Percentiles rank a stretch among this genome's conserved stretches.
These are phyloP conservation scores for Tupaia tana DNA, from an alignment of 2,113 vertebrate genomes.

Conservation along the genomic window DNA sequence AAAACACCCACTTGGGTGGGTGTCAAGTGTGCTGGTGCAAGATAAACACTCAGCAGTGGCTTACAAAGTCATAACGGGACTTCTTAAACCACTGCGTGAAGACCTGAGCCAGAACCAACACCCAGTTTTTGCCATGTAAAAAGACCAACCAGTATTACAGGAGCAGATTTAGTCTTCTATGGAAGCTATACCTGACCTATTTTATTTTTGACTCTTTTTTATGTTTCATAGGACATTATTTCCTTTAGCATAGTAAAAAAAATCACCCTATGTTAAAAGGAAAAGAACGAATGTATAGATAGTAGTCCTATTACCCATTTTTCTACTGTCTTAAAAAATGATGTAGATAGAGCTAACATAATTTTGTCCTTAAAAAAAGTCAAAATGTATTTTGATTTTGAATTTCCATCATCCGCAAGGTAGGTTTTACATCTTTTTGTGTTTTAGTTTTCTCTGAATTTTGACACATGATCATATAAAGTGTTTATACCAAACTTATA, in stretches of 20 bases:
- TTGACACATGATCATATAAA: neutral
- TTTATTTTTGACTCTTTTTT: slow-evolving; percentile 47
- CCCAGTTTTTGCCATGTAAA: neutral
- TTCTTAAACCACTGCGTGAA: neutral
- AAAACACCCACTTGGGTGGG: neutral
- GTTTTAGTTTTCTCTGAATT: slow-evolving; percentile 44
- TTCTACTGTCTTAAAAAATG: neutral
- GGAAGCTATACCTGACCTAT: neutral
- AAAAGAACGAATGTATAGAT: neutral
- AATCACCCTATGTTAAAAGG: neutral
- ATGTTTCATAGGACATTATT: neutral
- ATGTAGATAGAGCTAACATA: neutral
- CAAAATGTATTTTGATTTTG: slow-evolving; percentile 22
- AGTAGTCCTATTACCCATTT: neutral
- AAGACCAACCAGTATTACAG: neutral
- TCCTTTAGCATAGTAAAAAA: slow-evolving; percentile 23
- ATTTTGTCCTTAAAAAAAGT: slow-evolving; percentile 6
- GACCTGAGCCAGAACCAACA: neutral
- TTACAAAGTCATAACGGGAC: neutral
- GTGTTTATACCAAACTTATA: neutral
- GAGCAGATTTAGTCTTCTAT: neutral
- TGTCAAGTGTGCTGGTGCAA: neutral
- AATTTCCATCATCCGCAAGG: neutral
- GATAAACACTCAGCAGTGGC: neutral
- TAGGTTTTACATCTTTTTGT: slow-evolving; percentile 3